phyloP scores from a whole-genome alignment of 64 coral and sea anemone species.

The Montipora capricornis region DNA sequence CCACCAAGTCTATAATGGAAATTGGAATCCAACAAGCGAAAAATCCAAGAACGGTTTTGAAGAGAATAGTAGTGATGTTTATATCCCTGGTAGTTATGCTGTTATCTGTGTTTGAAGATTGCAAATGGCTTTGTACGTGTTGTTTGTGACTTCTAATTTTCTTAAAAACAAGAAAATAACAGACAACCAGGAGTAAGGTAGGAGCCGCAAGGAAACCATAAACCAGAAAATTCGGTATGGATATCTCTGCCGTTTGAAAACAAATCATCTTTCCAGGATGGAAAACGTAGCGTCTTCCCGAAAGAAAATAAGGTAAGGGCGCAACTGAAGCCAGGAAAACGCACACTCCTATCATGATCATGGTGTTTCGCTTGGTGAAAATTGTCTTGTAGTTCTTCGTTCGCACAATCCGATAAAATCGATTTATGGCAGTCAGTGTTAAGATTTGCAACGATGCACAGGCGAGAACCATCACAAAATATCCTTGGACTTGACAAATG shows the following conservation, averaged over 20 bases:
- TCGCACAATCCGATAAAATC: constrained; percentile 61
- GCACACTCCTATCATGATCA: not conserved
- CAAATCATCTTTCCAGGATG: constrained; percentile 89
- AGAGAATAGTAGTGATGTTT: constrained; percentile 27
- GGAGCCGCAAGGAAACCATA: constrained; percentile 58
- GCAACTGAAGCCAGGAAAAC: not conserved
- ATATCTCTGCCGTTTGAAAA: constrained; percentile 65
- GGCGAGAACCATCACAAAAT: constrained; percentile 35
- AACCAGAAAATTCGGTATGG: constrained; percentile 53
- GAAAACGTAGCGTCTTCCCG: constrained; percentile 67
- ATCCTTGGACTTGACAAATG: constrained; percentile 50
- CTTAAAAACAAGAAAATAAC: constrained; percentile 71
- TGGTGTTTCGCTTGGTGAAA: constrained; percentile 14
- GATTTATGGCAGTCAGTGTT: constrained; percentile 59
- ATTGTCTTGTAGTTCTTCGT: not conserved
- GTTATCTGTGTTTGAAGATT: not conserved
- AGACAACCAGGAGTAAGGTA: not conserved
- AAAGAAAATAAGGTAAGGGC: constrained; percentile 26
- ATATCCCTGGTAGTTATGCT: not conserved
- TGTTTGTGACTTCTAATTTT: constrained; percentile 56
- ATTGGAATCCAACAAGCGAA: constrained; percentile 49
- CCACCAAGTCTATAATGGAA: constrained; percentile 33
- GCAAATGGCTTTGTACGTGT: not conserved
- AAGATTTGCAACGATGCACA: constrained; percentile 26
- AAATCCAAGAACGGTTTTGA: constrained; percentile 9